phyloP scores from a whole-genome alignment of 2,888 invertebrate genomes.

The Oscheius myriophilus region DNA sequence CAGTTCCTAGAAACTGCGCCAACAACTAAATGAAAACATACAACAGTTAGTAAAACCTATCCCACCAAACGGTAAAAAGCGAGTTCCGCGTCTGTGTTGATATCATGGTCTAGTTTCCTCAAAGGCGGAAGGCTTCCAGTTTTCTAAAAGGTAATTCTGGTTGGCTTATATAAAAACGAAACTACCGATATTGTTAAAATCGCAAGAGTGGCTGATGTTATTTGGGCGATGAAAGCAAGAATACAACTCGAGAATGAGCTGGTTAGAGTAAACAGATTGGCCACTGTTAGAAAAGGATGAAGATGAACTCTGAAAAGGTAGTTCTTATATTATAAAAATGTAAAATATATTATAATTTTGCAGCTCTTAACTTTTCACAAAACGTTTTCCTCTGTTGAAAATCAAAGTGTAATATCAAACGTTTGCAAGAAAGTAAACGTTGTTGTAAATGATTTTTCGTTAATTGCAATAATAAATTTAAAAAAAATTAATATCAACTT shows the following conservation, averaged over 20 bases:
- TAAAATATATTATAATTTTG: too few species aligned
- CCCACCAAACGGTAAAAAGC: slow-evolving; percentile 32
- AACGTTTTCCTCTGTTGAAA: too few species aligned
- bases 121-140: slow-evolving; percentile 30
- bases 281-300: slow-evolving; percentile 43
- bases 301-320: slow-evolving; percentile 42
- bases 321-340: neutral
- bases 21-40: slow-evolving; percentile 30
- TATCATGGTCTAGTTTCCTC: slow-evolving; percentile 33
- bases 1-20: slow-evolving; percentile 39
- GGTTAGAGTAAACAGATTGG: slow-evolving; percentile 43
- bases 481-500: too few species aligned
- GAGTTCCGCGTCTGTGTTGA: slow-evolving; percentile 34
- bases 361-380: too few species aligned
- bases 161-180: neutral
- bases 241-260: slow-evolving; percentile 46
- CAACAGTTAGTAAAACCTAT: neutral
- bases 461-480: too few species aligned
- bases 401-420: too few species aligned
- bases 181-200: slow-evolving; percentile 32
- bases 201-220: slow-evolving; percentile 24
- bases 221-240: slow-evolving; percentile 35
- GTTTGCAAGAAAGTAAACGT: too few species aligned
- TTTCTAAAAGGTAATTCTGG: slow-evolving; percentile 17
- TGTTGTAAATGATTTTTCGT: too few species aligned